Evolutionary conservation across 2,113 vertebrate genomes (phyloP).

Genomic region (human): GRCh38 chr1:203669001-203669500

Average conservation of each 20-base stretch:
- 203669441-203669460: too few relatives aligned
- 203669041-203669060: not conserved
- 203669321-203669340: not conserved
- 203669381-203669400: not conserved
- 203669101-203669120: conserved; percentile 1
- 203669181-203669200: not conserved
- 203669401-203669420: not conserved
- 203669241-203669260: not conserved
- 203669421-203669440: too few relatives aligned
- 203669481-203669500: too few relatives aligned
- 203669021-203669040: conserved; percentile 43
- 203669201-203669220: not conserved
- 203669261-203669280: not conserved
- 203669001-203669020: not conserved
- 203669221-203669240: not conserved
- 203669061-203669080: not conserved
- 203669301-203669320: not conserved
- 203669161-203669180: not conserved
- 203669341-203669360: not conserved
- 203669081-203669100: not conserved
- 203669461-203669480: too few relatives aligned
- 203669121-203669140: not conserved
- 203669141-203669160: not conserved
- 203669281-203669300: not conserved
- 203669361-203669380: not conserved